Base-by-base conservation (phyloP, 1,140 invertebrate genomes). In the Trinorchestia longiramus region DNA sequence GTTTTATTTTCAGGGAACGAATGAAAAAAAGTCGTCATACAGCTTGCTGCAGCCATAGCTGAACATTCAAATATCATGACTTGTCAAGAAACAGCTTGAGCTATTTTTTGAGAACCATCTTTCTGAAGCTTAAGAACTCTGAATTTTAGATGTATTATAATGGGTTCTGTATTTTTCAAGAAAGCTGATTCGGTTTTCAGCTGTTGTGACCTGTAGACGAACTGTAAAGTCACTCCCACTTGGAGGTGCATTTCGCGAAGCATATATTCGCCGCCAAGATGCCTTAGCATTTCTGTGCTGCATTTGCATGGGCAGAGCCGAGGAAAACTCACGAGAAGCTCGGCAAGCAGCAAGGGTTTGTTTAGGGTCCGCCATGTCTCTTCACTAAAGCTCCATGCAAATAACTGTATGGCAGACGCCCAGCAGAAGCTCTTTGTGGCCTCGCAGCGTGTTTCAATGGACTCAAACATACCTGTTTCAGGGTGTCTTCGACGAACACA, bases 341-440 rank as follows among this genome's bases (percentile, higher is more conserved):
- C 62, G 62, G 88, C 88, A 91, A 43, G 88, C 88, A 91, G 88
- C 88, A 91, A 91, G 41, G 88, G 88, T 91, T 91, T 91, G 88
- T 91, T 91, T 91, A 91, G 88, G 88, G 88, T 91, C 41, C 28
- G 41, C 41, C 88, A 91, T 91, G 88, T 91, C 88, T 91, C 88
- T 91, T 91, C 88, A 42, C 88, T 91, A 91, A 91, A 91, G 88
- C 88, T 42, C 88, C 88, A 91, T 91, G 43, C 88, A 91, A 91
- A 91, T 91, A 91, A 91, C 88, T 91, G 88, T 91, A 91, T 91
- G 41, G 88, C 43, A 44, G 43, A 44, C 41, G 88, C 88, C 43
- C 88, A 43, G 41, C 88, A 43, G 88, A 4, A 42, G 88, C 43
- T 91, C 88, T 91, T 91, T 91, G 88, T 91, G 88, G 88, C 88